phyloP scores from a whole-genome alignment of 2,113 vertebrate species.

The western clawed frog (Xenopus tropicalis) region DNA sequence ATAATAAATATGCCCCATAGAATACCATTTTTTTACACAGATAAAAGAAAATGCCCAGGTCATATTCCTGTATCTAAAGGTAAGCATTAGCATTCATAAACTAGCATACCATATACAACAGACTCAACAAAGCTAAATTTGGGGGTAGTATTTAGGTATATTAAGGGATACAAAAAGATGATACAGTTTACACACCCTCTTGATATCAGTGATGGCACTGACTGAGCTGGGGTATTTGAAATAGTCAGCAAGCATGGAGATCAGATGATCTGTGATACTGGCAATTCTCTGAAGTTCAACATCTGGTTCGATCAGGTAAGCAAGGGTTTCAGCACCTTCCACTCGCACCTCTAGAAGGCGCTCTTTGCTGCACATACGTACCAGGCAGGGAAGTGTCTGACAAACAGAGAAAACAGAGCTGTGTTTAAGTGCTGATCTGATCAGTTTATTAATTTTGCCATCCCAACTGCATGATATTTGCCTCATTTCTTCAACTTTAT shows the following conservation, averaged over 20 bases:
- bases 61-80: too few species aligned
- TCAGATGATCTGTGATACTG: conserved; percentile 94
- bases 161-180: background rate
- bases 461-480: too few species aligned
- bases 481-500: too few species aligned
- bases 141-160: too few species aligned
- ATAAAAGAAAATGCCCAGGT: too few species aligned
- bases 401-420: conserved; percentile 7
- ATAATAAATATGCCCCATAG: too few species aligned
- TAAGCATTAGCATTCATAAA: too few species aligned
- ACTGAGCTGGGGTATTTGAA: conserved; percentile 99
- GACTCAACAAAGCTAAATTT: too few species aligned
- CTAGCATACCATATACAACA: too few species aligned
- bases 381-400: conserved; percentile 93
- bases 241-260: conserved; percentile 95
- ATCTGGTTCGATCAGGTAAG: conserved; percentile 94
- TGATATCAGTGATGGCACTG: conserved; percentile 96
- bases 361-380: conserved; percentile 97
- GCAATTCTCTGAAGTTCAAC: conserved; percentile 95
- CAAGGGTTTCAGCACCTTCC: conserved; percentile 93
- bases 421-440: too few species aligned
- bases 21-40: too few species aligned
- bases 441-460: too few species aligned
- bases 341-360: conserved; percentile 91
- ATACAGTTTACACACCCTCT: conserved; percentile 76